phyloP scores from a whole-genome alignment of 2,888 invertebrate genomes.

The Epistrophella euchroma region DNA sequence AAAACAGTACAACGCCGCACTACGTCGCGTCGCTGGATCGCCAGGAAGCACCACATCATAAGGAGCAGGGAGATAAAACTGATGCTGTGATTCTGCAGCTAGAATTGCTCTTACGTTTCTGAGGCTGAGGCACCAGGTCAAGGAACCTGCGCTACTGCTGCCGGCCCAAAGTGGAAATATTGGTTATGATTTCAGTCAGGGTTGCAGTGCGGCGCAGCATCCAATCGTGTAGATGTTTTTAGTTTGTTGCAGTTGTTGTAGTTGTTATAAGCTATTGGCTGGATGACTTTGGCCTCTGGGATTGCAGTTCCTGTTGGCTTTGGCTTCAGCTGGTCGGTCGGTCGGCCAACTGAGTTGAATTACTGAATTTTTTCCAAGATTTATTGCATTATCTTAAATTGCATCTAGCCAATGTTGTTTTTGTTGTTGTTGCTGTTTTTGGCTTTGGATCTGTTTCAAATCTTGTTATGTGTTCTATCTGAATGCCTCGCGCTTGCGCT shows the following conservation, averaged over 20 bases:
- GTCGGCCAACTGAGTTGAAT: conserved; percentile 55
- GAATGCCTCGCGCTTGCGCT: background rate
- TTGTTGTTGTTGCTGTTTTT: conserved; percentile 48
- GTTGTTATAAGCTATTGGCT: conserved; percentile 19
- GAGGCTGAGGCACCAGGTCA: conserved; percentile 59
- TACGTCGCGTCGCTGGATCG: background rate
- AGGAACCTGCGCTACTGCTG: conserved; percentile 55
- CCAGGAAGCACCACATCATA: conserved; percentile 46
- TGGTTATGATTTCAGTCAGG: conserved; percentile 74
- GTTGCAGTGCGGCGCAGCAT: conserved; percentile 15
- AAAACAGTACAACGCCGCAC: conserved; percentile 41
- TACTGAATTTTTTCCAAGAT: conserved; percentile 73
- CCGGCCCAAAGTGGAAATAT: conserved; percentile 70
- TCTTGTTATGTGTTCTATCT: conserved; percentile 53
- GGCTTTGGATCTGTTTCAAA: conserved; percentile 45
- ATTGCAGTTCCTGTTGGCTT: conserved; percentile 70
- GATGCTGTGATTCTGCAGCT: background rate
- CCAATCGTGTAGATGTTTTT: conserved; percentile 46
- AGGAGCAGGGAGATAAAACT: conserved; percentile 53
- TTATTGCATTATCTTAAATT: conserved; percentile 75
- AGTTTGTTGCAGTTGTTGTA: conserved; percentile 19
- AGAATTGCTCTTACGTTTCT: background rate
- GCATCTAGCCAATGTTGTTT: conserved; percentile 68
- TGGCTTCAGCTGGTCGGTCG: background rate
- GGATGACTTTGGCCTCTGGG: conserved; percentile 22